phyloP scores from a whole-genome alignment of 2,797 vertebrate genomes.

The Myotis daubentonii region DNA sequence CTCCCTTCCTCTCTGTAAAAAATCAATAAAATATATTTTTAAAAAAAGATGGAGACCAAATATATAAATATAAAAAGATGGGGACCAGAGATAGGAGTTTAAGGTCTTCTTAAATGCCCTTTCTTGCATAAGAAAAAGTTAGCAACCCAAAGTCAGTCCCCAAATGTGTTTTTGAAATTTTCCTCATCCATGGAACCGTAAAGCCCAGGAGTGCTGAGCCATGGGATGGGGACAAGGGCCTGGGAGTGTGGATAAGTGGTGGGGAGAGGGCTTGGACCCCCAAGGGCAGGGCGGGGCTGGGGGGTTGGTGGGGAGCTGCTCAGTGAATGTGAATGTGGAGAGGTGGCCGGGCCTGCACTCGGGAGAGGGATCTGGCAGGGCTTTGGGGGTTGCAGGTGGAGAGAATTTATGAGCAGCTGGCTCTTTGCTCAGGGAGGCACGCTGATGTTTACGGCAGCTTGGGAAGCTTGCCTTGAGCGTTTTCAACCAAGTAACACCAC shows the following conservation, averaged over 20 bases:
- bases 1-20: too few species aligned
- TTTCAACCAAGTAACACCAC: background rate
- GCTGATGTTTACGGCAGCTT: background rate
- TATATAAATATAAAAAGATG: background rate
- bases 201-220: background rate
- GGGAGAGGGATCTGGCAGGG: background rate
- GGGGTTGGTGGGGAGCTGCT: background rate
- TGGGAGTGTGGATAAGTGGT: background rate
- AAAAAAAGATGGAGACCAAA: background rate
- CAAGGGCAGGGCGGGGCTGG: background rate
- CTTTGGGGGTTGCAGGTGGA: accelerated
- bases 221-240: too few species aligned
- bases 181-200: background rate
- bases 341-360: background rate
- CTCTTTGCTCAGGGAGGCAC: background rate
- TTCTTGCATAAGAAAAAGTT: background rate
- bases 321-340: accelerated
- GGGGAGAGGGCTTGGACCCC: background rate
- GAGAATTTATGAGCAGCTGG: background rate
- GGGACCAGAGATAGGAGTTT: background rate
- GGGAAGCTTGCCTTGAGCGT: background rate
- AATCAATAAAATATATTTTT: too few species aligned
- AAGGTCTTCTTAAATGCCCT: background rate
- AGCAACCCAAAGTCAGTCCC: background rate
- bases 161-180: background rate